These are phyloP conservation scores for Ginglymostoma cirratum DNA, from an alignment of 2,113 vertebrate species.

Conservation along the genomic window DNA sequence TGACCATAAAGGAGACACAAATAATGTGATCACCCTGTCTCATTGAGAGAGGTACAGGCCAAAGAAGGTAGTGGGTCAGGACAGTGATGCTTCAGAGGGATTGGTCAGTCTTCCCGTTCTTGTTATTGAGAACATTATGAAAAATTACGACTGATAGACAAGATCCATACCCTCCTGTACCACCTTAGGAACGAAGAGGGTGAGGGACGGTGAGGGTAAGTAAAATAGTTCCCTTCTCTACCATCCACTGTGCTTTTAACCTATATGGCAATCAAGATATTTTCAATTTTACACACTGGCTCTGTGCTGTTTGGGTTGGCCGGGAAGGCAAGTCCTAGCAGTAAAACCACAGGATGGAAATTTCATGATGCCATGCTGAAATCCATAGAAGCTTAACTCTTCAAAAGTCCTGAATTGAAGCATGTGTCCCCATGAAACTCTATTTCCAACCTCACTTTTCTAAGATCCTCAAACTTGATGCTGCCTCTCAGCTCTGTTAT, in stretches of 20 bases:
- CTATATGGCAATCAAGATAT: neutral
- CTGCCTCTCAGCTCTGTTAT: neutral
- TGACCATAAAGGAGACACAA: neutral
- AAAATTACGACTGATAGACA: neutral
- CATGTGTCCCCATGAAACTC: neutral
- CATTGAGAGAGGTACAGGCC: neutral
- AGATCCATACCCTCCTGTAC: neutral
- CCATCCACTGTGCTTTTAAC: neutral
- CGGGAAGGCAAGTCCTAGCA: neutral
- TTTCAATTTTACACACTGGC: neutral
- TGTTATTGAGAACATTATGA: neutral
- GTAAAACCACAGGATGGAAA: neutral
- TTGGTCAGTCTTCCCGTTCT: neutral
- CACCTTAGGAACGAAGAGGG: neutral
- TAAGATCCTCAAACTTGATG: neutral
- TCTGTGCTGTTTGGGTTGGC: neutral
- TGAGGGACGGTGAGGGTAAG: neutral
- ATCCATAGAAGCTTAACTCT: neutral
- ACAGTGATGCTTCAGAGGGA: no score
- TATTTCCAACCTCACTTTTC: neutral
- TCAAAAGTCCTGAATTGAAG: neutral
- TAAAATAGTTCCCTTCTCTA: neutral
- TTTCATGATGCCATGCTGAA: neutral
- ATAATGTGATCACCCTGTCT: neutral
- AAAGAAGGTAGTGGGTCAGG: neutral